Base-by-base conservation (phyloP, 2,888 invertebrate species). In the Lingula anatina region DNA sequence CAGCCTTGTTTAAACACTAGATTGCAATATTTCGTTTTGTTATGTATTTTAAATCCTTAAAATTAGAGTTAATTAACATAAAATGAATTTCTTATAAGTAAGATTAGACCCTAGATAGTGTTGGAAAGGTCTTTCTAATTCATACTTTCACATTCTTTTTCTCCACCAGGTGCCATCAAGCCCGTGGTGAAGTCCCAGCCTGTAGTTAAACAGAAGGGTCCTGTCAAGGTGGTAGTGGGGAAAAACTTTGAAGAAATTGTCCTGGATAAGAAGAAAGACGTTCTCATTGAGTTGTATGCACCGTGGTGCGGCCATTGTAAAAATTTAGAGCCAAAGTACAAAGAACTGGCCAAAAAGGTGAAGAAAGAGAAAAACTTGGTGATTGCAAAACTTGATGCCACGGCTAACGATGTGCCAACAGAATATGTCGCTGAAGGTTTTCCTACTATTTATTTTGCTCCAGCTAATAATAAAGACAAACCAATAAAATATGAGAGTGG, bases 241-340 rank as follows among this genome's bases (percentile, higher is more conserved):
- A 75, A 78, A 49, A 81, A 75, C 42, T 83, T 83, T 61, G 78
- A 81, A 31, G 55, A 75, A 20, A 72, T 80, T 45, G 80, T 82
- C 28, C 59, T 70, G 38, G 79, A 81, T 57, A 66, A 72, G 24
- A 66, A 64, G 2, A 81, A 82, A 59, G 81, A 83, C 62, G 79
- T 80, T 3, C 67, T 83, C 5, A 73, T 83, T 49, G 82, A 82
- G 59, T 77, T 83, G 56, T 82, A 82, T 59, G 82, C 83, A 4
- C 83, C 83, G 2, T 83, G 82, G 82, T 81, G 82, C 63, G 82
- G 81, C 2, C 82, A 82, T 58, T 82, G 82, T 66, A 81, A 82
- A 65, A 67, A 72, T 28, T 73, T 83, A 38, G 82, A 82, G 55
- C 80, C 81, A 12, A 68, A 69, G 9, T 80, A 76, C 61, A 77